A percentile compares a stretch with the other conserved stretches of the same genome.
These are phyloP conservation scores for Spea hammondii DNA, from an alignment of 2,797 vertebrate genomes.

Conservation along the genomic window DNA sequence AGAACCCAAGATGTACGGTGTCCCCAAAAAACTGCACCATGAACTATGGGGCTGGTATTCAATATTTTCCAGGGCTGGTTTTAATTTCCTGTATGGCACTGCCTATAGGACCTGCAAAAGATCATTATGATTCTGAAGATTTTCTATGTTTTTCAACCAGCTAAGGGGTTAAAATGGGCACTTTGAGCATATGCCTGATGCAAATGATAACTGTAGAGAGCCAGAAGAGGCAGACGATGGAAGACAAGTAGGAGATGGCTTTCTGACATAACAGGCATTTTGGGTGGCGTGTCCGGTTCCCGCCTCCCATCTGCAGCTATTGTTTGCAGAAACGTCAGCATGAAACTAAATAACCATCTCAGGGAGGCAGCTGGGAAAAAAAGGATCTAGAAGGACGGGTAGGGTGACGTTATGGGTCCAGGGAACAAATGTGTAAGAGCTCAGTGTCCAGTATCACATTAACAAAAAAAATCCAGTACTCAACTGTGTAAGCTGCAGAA, in stretches of 20 bases:
- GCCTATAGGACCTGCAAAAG: too few relatives aligned
- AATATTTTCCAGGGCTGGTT: too few relatives aligned
- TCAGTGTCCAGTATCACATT: slow-evolving; percentile 21
- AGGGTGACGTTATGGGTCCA: slow-evolving; percentile 17
- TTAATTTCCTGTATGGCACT: too few relatives aligned
- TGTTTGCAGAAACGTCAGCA: slow-evolving; percentile 48
- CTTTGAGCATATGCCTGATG: slow-evolving; percentile 16
- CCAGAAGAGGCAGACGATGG: slow-evolving; percentile 25
- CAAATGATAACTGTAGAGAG: slow-evolving; percentile 18
- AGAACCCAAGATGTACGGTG: too few relatives aligned
- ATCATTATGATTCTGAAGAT: too few relatives aligned
- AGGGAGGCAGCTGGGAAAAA: slow-evolving; percentile 35
- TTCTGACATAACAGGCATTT: slow-evolving; percentile 47
- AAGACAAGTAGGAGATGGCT: slow-evolving; percentile 18
- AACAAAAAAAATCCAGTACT: background rate
- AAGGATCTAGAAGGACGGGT: slow-evolving; percentile 27
- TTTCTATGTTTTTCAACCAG: background rate
- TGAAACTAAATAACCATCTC: slow-evolving; percentile 42
- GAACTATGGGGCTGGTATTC: too few relatives aligned
- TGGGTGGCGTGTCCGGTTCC: slow-evolving; percentile 46
- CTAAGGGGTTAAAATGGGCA: slow-evolving; percentile 28
- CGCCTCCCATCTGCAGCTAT: slow-evolving; percentile 50
- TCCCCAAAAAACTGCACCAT: too few relatives aligned
- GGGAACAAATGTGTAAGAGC: slow-evolving; percentile 4
- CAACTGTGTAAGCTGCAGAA: too few relatives aligned